A percentile compares a stretch with the other conserved stretches of the same genome.
phyloP scores from a whole-genome alignment of 2,113 vertebrate species.

The Dendrocopos noguchii region DNA sequence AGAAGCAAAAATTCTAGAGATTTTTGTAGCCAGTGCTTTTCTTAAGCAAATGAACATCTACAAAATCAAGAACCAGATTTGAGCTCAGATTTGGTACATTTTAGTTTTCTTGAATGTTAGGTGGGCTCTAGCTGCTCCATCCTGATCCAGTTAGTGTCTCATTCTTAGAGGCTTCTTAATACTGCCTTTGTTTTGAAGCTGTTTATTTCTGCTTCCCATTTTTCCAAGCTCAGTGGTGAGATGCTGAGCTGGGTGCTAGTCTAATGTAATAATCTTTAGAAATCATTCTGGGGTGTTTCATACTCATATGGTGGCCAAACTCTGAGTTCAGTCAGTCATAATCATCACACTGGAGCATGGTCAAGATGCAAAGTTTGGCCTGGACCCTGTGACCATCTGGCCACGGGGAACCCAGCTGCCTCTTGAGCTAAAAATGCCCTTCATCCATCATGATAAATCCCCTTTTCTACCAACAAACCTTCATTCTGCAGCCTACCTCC shows the following conservation, averaged over 20 bases:
- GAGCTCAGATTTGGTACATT: background rate
- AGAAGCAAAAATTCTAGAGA: background rate
- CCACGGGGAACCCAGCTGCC: conserved; percentile 59
- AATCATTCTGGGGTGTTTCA: background rate
- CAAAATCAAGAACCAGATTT: background rate
- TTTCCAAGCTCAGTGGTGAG: background rate
- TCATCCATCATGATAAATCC: conserved; percentile 53
- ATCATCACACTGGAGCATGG: conserved; percentile 31
- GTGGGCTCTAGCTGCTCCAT: background rate
- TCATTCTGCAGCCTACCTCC: conserved; percentile 19
- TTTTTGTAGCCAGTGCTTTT: background rate
- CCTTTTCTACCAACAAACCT: conserved; percentile 37
- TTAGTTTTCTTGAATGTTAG: background rate
- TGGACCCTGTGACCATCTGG: conserved; percentile 66
- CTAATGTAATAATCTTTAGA: conserved; percentile 37
- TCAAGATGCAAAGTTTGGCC: conserved; percentile 60
- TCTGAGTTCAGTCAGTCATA: conserved; percentile 5
- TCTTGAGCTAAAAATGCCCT: conserved; percentile 42
- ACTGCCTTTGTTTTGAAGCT: background rate
- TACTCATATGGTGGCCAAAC: background rate
- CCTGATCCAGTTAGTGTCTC: background rate
- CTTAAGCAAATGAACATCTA: background rate
- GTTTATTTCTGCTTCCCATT: background rate
- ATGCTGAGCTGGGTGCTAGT: background rate
- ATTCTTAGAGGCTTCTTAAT: background rate